Conservation (phyloP, 2,113 vertebrate genomes). For the Pelmatolapia mariae region DNA sequence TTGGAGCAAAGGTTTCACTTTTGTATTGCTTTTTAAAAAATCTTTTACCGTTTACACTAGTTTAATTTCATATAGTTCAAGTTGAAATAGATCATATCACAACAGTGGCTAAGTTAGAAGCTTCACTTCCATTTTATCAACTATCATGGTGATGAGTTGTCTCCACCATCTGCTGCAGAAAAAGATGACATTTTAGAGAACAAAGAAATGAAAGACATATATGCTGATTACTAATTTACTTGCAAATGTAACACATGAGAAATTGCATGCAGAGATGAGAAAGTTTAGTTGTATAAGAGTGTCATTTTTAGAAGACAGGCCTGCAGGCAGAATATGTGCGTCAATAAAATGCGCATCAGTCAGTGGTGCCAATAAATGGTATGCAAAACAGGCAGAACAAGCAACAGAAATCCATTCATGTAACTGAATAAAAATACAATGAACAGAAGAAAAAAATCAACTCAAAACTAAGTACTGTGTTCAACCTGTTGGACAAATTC, state of each 20-base stretch:
- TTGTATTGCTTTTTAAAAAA: neutral
- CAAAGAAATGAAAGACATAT: neutral
- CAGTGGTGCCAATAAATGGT: neutral
- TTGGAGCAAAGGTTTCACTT: neutral
- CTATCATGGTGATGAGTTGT: neutral
- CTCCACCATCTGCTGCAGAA: neutral
- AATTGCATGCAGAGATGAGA: neutral
- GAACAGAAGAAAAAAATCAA: neutral
- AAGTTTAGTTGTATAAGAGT: neutral
- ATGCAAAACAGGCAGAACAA: neutral
- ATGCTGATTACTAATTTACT: neutral
- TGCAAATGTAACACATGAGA: neutral
- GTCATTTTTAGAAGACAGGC: neutral
- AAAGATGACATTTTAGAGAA: neutral
- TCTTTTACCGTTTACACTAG: fast-evolving
- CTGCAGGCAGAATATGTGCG: neutral
- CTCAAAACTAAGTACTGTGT: neutral
- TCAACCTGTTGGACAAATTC: neutral
- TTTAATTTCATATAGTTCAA: neutral
- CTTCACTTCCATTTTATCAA: neutral
- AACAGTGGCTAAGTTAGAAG: neutral
- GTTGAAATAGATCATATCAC: neutral
- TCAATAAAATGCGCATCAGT: neutral
- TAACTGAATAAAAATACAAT: neutral
- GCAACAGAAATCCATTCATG: neutral